phyloP scores from a whole-genome alignment of 2,888 invertebrate genomes.

The Agrotis puta region DNA sequence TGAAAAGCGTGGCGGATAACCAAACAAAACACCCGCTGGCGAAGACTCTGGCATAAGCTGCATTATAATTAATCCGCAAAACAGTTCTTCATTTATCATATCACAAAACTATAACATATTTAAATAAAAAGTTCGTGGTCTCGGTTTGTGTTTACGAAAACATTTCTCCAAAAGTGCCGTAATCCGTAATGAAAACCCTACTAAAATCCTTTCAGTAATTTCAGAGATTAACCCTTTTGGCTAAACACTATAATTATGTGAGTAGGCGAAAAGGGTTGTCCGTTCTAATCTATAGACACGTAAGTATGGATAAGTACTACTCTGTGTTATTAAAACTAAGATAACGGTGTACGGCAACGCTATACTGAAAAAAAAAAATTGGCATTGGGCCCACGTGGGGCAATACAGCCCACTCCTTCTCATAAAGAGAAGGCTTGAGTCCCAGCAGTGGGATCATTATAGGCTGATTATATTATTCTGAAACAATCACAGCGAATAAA shows the following conservation, averaged over 20 bases:
- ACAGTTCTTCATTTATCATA: neutral
- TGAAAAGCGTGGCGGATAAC: no score
- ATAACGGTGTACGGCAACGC: neutral
- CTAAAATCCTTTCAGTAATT: conserved; percentile 25
- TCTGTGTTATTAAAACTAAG: neutral
- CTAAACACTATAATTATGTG: conserved; percentile 5
- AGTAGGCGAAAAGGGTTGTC: neutral
- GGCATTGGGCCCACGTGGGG: no score
- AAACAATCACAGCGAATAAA: no score
- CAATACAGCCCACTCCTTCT: no score
- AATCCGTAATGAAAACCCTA: conserved; percentile 17
- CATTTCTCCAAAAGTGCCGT: neutral
- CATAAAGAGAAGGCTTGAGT: no score
- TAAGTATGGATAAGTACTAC: neutral
- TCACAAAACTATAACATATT: neutral
- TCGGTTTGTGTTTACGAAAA: neutral
- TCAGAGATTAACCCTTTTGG: conserved; percentile 25
- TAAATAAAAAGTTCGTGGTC: neutral
- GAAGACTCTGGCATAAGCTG: no score
- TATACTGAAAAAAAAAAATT: neutral
- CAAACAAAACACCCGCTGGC: no score
- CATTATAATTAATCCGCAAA: neutral
- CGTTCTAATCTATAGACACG: neutral
- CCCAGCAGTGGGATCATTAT: no score
- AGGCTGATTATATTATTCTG: no score